A percentile compares a stretch with the other conserved stretches of the same genome.
These are phyloP conservation scores for Dysidea cf. avara DNA, from an alignment of 37 sponge, comb jelly and placozoan genomes.

Conservation along the genomic window DNA sequence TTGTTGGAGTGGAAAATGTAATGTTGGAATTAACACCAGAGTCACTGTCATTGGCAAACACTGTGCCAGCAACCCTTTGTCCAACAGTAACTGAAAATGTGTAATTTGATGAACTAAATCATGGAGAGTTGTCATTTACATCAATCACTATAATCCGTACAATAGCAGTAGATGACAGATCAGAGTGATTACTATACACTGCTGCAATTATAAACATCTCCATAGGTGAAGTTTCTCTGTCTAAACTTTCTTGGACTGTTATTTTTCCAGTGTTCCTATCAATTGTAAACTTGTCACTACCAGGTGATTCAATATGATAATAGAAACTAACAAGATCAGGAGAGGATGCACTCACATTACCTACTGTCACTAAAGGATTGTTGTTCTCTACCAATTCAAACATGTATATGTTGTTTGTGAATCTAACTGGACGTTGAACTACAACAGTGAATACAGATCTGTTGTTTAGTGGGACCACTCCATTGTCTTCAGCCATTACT, in stretches of 20 bases:
- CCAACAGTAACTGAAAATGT: neutral
- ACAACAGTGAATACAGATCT: too few species aligned
- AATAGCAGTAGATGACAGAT: neutral
- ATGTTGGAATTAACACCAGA: neutral
- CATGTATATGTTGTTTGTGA: too few species aligned
- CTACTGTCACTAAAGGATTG: too few species aligned
- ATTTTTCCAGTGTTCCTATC: slow-evolving; percentile 40
- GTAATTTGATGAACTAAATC: neutral
- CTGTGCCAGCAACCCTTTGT: neutral
- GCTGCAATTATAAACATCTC: slow-evolving; percentile 39
- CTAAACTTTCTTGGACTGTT: slow-evolving; percentile 16
- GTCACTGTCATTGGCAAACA: neutral
- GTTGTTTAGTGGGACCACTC: too few species aligned
- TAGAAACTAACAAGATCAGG: too few species aligned
- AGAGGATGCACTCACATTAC: too few species aligned
- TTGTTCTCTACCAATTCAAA: too few species aligned
- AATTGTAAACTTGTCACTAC: slow-evolving; percentile 34
- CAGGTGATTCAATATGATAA: neutral
- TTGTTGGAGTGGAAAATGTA: too few species aligned
- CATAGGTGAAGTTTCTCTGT: slow-evolving; percentile 46
- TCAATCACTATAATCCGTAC: slow-evolving; percentile 37
- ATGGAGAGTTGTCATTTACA: slow-evolving; percentile 66
- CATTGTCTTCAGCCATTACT: too few species aligned
- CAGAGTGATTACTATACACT: too few species aligned
- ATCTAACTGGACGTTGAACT: too few species aligned